Evolutionary conservation across 2,888 invertebrate genomes (phyloP).

Genomic region (Emmelina monodactyla): DNA sequence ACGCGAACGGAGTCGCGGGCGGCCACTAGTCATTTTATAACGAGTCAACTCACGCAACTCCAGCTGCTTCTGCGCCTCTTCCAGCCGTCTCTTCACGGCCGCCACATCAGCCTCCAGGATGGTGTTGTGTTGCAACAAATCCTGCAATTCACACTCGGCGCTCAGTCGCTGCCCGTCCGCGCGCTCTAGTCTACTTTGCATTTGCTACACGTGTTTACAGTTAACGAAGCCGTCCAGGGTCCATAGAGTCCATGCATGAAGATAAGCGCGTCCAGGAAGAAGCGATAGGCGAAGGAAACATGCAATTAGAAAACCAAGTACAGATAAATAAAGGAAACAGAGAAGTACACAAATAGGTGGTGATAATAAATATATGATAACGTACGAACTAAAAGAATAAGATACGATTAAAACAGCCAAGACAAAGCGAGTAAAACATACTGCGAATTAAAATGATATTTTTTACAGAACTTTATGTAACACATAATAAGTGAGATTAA

Average conservation of each 20-base stretch:
- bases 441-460: too few relatives aligned
- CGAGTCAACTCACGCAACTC: constrained; percentile 54
- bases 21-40: too few relatives aligned
- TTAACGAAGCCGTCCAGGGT: constrained; percentile 27
- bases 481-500: too few relatives aligned
- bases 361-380: too few relatives aligned
- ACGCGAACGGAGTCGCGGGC: too few relatives aligned
- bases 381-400: too few relatives aligned
- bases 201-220: constrained; percentile 55
- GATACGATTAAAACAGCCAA: too few relatives aligned
- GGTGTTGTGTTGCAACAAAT: constrained; percentile 72
- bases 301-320: constrained; percentile 37
- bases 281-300: constrained; percentile 40
- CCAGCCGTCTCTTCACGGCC: constrained; percentile 54
- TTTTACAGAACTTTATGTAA: too few relatives aligned
- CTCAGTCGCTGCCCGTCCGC: constrained; percentile 69
- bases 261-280: constrained; percentile 25
- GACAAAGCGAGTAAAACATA: too few relatives aligned
- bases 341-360: background rate
- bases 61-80: constrained; percentile 37
- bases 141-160: constrained; percentile 67
- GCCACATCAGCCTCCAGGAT: constrained; percentile 68
- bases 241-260: constrained; percentile 18
- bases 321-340: background rate
- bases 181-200: constrained; percentile 70